A percentile compares a stretch with the other conserved stretches of the same genome.
These are phyloP conservation scores for Sacculina carcini DNA, from an alignment of 2,888 invertebrate genomes.

Conservation along the genomic window DNA sequence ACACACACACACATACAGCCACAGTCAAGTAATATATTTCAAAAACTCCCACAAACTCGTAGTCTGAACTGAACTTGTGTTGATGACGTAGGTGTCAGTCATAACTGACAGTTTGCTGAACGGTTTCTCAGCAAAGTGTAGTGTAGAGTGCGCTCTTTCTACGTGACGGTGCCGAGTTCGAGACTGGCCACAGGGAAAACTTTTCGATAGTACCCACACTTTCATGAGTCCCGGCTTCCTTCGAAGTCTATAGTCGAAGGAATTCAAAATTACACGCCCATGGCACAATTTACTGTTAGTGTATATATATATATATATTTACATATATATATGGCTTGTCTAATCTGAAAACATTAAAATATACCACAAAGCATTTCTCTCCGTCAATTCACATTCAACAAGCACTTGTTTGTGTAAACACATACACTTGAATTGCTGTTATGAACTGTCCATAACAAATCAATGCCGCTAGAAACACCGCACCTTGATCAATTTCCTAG, in stretches of 20 bases:
- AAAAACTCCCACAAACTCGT: neutral
- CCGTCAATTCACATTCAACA: neutral
- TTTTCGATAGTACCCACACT: neutral
- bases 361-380: neutral
- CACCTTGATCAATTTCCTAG: too few relatives aligned
- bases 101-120: slow-evolving; percentile 1
- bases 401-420: neutral
- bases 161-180: neutral
- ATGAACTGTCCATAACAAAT: too few relatives aligned
- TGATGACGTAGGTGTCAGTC: neutral
- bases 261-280: neutral
- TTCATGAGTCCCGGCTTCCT: neutral
- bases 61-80: neutral
- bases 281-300: neutral
- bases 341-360: neutral
- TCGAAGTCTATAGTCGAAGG: neutral
- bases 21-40: neutral
- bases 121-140: neutral
- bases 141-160: neutral
- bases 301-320: slow-evolving; percentile 2
- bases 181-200: neutral
- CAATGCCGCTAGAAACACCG: too few relatives aligned
- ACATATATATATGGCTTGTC: neutral
- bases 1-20: neutral
- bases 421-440: neutral